Evolutionary conservation across 2,797 vertebrate genomes (phyloP).

Genomic region (Mus caroli): DNA sequence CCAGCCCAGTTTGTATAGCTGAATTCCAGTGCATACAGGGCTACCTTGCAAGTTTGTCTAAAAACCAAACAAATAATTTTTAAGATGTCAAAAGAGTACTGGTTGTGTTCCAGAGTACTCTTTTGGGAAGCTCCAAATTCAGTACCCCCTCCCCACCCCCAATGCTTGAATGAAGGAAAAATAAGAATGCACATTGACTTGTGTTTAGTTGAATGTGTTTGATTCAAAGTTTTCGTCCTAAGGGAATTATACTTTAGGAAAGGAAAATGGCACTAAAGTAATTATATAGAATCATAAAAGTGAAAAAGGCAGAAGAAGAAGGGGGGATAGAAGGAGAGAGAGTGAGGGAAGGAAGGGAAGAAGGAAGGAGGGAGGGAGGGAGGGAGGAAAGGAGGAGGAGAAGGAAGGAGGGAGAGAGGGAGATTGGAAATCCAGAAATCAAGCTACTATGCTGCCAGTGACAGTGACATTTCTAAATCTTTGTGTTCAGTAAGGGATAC

Average conservation of each 20-base stretch:
- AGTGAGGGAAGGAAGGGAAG: background rate
- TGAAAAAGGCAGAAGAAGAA: background rate
- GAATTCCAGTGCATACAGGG: background rate
- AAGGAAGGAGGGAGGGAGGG: background rate
- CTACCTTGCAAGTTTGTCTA: background rate
- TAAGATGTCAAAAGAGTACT: background rate
- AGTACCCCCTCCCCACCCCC: rapidly evolving
- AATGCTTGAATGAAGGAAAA: background rate
- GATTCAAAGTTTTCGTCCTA: constrained; percentile 19
- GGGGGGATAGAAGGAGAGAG: background rate
- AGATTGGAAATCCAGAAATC: constrained; percentile 3
- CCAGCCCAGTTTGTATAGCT: background rate
- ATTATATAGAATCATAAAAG: background rate
- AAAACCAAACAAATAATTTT: background rate
- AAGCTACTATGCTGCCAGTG: background rate
- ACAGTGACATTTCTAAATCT: constrained; percentile 32
- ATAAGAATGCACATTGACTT: constrained; percentile 25
- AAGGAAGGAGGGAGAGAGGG: background rate
- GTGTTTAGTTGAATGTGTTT: constrained; percentile 49
- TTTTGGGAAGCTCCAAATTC: background rate
- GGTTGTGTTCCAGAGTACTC: background rate
- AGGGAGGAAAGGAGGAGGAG: background rate
- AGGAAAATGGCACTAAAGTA: background rate
- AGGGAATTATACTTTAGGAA: constrained; percentile 44
- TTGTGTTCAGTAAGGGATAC: constrained; percentile 10